Conservation (phyloP, 2,888 invertebrate genomes). For the Acronicta psi region DNA sequence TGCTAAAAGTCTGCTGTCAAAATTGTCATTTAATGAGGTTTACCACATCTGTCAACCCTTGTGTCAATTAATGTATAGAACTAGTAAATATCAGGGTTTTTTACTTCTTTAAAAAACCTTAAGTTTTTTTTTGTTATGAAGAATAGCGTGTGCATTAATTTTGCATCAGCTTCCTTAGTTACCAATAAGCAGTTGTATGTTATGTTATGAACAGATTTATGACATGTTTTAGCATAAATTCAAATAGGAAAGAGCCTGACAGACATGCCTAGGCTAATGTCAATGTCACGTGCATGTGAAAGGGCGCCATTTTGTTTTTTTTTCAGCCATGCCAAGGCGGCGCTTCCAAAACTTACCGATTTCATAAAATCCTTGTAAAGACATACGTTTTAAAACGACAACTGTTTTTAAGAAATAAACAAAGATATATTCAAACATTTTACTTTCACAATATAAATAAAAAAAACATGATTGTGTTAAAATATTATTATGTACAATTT, state of each 20-base stretch:
- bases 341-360: slow-evolving; percentile 77
- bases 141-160: neutral
- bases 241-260: slow-evolving; percentile 22
- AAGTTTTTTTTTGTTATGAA: neutral
- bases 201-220: slow-evolving; percentile 19
- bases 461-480: slow-evolving; percentile 48
- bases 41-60: no score
- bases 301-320: slow-evolving; percentile 51
- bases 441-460: slow-evolving; percentile 39
- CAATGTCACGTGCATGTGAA: slow-evolving; percentile 48
- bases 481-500: slow-evolving; percentile 21
- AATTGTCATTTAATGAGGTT: no score
- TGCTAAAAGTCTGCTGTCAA: no score
- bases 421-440: slow-evolving; percentile 35
- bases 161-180: neutral
- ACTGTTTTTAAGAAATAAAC: slow-evolving; percentile 42
- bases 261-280: slow-evolving; percentile 47
- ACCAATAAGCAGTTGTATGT: neutral
- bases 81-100: no score
- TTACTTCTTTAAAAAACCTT: no score
- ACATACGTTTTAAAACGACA: slow-evolving; percentile 51
- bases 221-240: slow-evolving; percentile 44
- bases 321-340: slow-evolving; percentile 62
- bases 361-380: slow-evolving; percentile 83
- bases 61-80: no score